phyloP scores from a whole-genome alignment of 2,888 invertebrate genomes.

The Falcaria lacertinaria region DNA sequence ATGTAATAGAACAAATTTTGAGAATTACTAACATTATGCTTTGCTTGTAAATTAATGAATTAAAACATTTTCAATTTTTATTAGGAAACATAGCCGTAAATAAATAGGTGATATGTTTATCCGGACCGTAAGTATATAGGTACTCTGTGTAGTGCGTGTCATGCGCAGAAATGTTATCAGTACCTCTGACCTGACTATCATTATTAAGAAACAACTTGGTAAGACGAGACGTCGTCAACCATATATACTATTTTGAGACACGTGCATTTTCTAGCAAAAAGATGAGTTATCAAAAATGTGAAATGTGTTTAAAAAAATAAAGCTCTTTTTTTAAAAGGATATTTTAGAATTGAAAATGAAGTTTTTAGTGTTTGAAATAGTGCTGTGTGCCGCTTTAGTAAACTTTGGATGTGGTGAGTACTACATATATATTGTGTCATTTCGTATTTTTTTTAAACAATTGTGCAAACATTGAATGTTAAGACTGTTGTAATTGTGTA shows the following conservation, averaged over 20 bases:
- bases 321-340: slow-evolving; percentile 1
- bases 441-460: slow-evolving; percentile 13
- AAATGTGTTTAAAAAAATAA: slow-evolving; percentile 7
- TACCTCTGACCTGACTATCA: slow-evolving; percentile 43
- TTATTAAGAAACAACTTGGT: slow-evolving; percentile 26
- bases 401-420: slow-evolving; percentile 45
- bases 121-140: not conserved
- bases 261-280: not conserved
- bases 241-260: slow-evolving; percentile 2
- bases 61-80: no score
- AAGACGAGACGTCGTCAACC: slow-evolving; percentile 12
- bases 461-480: slow-evolving; percentile 29
- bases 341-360: slow-evolving; percentile 30
- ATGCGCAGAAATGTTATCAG: slow-evolving; percentile 65
- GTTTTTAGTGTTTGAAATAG: slow-evolving; percentile 28
- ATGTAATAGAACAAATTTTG: no score
- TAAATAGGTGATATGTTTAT: not conserved
- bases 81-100: not conserved
- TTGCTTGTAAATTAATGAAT: no score
- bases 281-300: not conserved
- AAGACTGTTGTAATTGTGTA: no score
- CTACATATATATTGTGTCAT: slow-evolving; percentile 1
- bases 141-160: slow-evolving; percentile 12
- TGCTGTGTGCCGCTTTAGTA: slow-evolving; percentile 38
- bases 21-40: no score